These are phyloP conservation scores for Drosophila repleta DNA, from an alignment of 1,140 invertebrate species.

Conservation along the genomic window DNA sequence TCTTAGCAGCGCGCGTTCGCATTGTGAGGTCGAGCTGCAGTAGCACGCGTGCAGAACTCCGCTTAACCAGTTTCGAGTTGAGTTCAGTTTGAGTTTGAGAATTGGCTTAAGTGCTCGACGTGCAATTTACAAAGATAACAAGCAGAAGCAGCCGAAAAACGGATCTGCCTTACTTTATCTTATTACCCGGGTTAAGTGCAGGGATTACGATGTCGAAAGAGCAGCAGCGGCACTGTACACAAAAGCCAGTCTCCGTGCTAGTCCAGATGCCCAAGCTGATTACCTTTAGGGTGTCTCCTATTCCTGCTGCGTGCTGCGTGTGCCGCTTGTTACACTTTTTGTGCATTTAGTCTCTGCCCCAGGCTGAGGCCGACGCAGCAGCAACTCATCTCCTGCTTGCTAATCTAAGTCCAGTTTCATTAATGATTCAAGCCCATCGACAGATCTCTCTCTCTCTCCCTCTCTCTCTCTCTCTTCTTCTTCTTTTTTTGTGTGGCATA, in stretches of 20 bases:
- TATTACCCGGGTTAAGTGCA: constrained; percentile 80
- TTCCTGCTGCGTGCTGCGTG: constrained; percentile 47
- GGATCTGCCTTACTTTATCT: constrained; percentile 79
- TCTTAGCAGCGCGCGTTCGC: background rate
- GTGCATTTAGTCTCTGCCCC: constrained; percentile 55
- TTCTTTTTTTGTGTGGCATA: constrained; percentile 43
- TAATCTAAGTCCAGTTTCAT: constrained; percentile 60
- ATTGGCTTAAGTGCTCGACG: constrained; percentile 81
- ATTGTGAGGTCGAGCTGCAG: constrained; percentile 2
- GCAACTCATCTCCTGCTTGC: constrained; percentile 36
- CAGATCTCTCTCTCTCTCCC: constrained; percentile 10
- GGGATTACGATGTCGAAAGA: constrained; percentile 77
- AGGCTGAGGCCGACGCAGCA: constrained; percentile 2
- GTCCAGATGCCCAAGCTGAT: constrained; percentile 64
- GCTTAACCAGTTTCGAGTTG: constrained; percentile 57
- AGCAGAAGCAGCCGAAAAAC: constrained; percentile 50
- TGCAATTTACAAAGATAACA: constrained; percentile 81
- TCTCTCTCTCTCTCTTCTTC: constrained; percentile 16
- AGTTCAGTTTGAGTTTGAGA: constrained; percentile 31
- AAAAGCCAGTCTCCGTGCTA: constrained; percentile 14
- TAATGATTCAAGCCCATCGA: constrained; percentile 77
- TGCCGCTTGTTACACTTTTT: constrained; percentile 78
- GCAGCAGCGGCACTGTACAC: constrained; percentile 46
- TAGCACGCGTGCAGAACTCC: constrained; percentile 58
- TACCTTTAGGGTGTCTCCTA: constrained; percentile 34